Conservation (phyloP, 1,140 invertebrate genomes). For the Drosophila suzukii region DNA sequence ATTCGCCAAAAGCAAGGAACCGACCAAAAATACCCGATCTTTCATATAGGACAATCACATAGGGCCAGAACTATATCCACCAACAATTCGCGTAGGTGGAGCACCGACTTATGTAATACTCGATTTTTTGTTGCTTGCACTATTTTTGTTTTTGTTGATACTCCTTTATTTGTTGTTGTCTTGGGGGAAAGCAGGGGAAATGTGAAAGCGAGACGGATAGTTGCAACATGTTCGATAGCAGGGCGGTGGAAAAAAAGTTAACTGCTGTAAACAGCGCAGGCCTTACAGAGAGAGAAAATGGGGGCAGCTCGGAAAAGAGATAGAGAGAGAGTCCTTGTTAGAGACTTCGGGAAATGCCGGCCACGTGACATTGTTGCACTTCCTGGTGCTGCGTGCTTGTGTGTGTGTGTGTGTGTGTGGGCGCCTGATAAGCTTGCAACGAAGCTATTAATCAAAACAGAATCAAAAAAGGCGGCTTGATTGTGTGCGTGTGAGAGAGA, state of each 20-base stretch:
- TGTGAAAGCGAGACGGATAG: conserved; percentile 53
- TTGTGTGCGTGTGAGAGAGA: conserved; percentile 73
- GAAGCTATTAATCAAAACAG: conserved; percentile 84
- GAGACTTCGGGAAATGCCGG: conserved; percentile 47
- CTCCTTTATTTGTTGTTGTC: conserved; percentile 15
- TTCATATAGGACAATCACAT: conserved; percentile 37
- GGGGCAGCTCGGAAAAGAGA: conserved; percentile 3
- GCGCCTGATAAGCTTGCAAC: conserved; percentile 69
- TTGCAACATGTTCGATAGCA: conserved; percentile 68
- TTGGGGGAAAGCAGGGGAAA: conserved; percentile 48
- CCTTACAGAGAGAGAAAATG: conserved; percentile 32
- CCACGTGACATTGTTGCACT: conserved; percentile 81
- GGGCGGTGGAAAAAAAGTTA: conserved; percentile 60
- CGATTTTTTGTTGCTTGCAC: conserved; percentile 60
- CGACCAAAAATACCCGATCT: conserved; percentile 53
- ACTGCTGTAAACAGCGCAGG: conserved; percentile 69
- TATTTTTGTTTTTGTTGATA: conserved; percentile 41
- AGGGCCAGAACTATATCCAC: conserved; percentile 41
- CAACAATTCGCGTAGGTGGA: conserved; percentile 64
- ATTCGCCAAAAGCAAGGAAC: conserved; percentile 54
- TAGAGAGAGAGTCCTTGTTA: conserved; percentile 5
- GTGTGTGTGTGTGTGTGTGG: conserved; percentile 22
- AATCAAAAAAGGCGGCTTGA: conserved; percentile 67
- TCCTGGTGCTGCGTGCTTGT: conserved; percentile 30
- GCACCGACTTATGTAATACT: conserved; percentile 76